Percentiles rank a stretch among this genome's conserved stretches.
Evolutionary conservation across 2,113 vertebrate genomes (phyloP).

Genomic region (Nasalis larvatus): DNA sequence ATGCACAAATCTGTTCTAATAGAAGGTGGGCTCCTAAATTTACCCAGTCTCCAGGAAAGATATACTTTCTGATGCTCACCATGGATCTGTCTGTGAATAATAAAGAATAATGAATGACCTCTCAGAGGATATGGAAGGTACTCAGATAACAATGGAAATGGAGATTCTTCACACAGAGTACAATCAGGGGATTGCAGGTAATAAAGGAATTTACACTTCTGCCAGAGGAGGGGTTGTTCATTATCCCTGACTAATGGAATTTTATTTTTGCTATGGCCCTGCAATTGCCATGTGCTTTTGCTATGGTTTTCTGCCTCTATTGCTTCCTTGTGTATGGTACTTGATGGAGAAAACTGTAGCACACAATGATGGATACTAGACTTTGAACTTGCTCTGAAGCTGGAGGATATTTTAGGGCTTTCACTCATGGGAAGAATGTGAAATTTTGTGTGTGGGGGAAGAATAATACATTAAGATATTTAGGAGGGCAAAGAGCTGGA

Average conservation of each 20-base stretch:
- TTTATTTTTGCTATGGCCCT: background rate
- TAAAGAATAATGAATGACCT: background rate
- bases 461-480: background rate
- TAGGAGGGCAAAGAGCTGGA: background rate
- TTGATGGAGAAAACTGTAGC: background rate
- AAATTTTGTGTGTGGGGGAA: background rate
- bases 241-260: background rate
- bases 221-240: background rate
- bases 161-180: background rate
- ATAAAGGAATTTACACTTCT: background rate
- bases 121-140: background rate
- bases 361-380: background rate
- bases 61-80: background rate
- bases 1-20: background rate
- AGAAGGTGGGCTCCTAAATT: background rate
- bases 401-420: background rate
- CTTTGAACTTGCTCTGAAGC: background rate
- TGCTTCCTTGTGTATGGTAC: background rate
- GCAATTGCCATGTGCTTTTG: background rate
- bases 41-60: background rate
- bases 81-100: background rate
- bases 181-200: background rate
- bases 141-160: background rate
- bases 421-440: background rate
- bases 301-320: background rate